Evolutionary conservation across 2,888 invertebrate species (phyloP), one percentile per base, ranked within the genome.

Genomic region (Meta bourneti): DNA sequence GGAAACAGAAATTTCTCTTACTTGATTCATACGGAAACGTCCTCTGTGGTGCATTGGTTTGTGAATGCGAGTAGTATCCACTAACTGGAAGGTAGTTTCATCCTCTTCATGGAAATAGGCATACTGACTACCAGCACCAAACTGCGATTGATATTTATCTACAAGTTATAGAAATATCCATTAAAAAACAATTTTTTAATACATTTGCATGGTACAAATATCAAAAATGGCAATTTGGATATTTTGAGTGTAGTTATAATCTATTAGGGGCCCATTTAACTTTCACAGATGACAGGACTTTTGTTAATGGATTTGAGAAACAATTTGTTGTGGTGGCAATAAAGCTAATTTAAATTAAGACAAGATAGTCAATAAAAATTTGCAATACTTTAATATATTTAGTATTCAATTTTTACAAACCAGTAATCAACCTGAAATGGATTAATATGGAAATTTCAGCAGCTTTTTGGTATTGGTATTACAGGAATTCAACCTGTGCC

Each of bases 31-130:
- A 89, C 95, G 94, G 83, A 95, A 94, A 19, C 98, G 96, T 7
- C 98, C 98, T 16, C 99, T 96, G 95, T 99, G 99, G 95, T 99
- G 99, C 16, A 98, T 97, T 5, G 98, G 98, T 94, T 98, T 98
- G 54, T 93, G 97, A 1, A 97, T 96, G 61, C 98, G 96, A 0
- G 98, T 97, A 0, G 98, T 98, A 94, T 99, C 99, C 94, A 99
- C 99, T 95, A 99, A 96, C 95, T 99, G 99, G 96, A 99, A 99
- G 83, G 98, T 98, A 93, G 98, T 98, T 95, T 99, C 99, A 95
- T 99, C 99, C 95, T 99, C 99, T 94, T 99, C 99, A 94, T 99
- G 99, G 95, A 98, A 98, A 95, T 99, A 99, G 0, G 99, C 98
- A 95, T 99, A 99, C 94, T 99, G 99, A 94, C 97, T 98, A 77